These are phyloP conservation scores for Drosophila carrolli DNA, from an alignment of 1,140 invertebrate species.

Conservation along the genomic window DNA sequence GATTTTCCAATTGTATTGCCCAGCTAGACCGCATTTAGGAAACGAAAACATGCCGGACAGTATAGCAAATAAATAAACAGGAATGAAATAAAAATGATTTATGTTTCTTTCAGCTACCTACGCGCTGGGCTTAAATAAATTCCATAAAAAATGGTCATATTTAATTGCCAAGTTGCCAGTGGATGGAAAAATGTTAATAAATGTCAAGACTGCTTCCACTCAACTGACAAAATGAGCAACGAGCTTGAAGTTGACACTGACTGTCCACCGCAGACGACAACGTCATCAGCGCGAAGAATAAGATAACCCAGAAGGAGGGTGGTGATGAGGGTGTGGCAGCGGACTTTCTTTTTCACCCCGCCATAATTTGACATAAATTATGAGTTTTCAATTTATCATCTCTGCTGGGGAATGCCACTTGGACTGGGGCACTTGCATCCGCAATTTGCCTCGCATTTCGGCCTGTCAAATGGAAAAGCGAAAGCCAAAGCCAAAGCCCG, in stretches of 20 bases:
- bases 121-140: conserved; percentile 57
- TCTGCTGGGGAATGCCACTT: not conserved
- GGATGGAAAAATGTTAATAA: conserved; percentile 69
- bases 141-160: conserved; percentile 47
- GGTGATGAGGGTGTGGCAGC: not conserved
- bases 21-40: conserved; percentile 23
- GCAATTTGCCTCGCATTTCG: conserved; percentile 43
- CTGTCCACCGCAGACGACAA: conserved; percentile 39
- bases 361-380: conserved; percentile 78
- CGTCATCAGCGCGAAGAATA: conserved; percentile 21
- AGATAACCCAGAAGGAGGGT: conserved; percentile 7
- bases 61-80: conserved; percentile 6
- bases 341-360: conserved; percentile 2
- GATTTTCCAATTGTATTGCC: conserved; percentile 35
- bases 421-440: conserved; percentile 27
- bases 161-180: conserved; percentile 58
- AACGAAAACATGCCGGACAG: conserved; percentile 24
- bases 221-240: conserved; percentile 68
- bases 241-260: conserved; percentile 61
- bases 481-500: conserved; percentile 15
- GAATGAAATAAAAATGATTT: conserved; percentile 59
- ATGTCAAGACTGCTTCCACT: conserved; percentile 76
- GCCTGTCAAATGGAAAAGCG: conserved; percentile 20
- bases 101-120: conserved; percentile 60
- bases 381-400: conserved; percentile 79